A percentile compares a stretch with the other conserved stretches of the same genome.
Conservation (phyloP, 2,888 invertebrate genomes). For the Microplitis manilae region DNA sequence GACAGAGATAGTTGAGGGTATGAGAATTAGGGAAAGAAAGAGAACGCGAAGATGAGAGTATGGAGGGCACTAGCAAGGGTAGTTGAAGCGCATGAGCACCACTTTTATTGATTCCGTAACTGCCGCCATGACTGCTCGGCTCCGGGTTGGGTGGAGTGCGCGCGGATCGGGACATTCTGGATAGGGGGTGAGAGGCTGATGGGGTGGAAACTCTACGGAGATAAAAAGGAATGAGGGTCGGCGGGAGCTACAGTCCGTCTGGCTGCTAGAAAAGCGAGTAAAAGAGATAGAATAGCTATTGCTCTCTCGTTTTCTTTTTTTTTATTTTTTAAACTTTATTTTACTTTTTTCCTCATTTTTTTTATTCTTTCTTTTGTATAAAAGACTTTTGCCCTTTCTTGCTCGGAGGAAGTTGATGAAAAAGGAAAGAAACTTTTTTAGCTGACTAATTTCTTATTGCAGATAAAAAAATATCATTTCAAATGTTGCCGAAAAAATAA, state of each 20-base stretch:
- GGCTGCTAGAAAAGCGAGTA: constrained; percentile 39
- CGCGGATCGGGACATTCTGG: constrained; percentile 44
- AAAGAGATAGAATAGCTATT: constrained; percentile 35
- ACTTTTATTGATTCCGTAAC: constrained; percentile 73
- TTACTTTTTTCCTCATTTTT: constrained; percentile 3
- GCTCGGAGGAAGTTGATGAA: constrained; percentile 43
- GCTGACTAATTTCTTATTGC: constrained; percentile 67
- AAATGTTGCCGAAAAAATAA: background rate
- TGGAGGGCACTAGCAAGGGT: constrained; percentile 65
- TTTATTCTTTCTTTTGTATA: constrained; percentile 31
- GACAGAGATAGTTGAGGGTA: constrained; percentile 33
- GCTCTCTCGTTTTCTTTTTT: constrained; percentile 22
- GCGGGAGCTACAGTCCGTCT: constrained; percentile 57
- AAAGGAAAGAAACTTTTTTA: constrained; percentile 52
- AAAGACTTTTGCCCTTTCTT: constrained; percentile 28
- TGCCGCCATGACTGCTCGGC: constrained; percentile 71
- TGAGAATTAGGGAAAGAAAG: constrained; percentile 40
- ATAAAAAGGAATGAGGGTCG: constrained; percentile 71
- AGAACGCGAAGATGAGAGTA: constrained; percentile 51
- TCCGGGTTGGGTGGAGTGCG: constrained; percentile 53
- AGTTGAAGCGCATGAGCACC: constrained; percentile 72
- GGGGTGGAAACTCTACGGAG: constrained; percentile 72
- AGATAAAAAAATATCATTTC: constrained; percentile 66
- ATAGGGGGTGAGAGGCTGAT: constrained; percentile 68
- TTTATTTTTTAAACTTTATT: background rate